A percentile compares a stretch with the other conserved stretches of the same genome.
These are phyloP conservation scores for Pangasius larnaudii DNA, from an alignment of 2,797 vertebrate genomes.

Conservation along the genomic window DNA sequence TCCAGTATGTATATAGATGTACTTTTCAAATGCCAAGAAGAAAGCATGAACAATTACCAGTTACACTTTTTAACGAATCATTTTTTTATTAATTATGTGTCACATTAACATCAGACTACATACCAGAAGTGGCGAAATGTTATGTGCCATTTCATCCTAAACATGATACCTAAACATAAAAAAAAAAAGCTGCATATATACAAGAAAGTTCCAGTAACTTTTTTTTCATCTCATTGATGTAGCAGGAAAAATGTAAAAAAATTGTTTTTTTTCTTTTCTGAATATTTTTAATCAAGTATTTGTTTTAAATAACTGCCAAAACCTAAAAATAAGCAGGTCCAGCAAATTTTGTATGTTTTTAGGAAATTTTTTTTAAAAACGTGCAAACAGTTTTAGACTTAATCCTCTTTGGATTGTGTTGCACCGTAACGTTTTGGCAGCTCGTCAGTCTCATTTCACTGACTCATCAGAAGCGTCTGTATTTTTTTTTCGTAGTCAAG, in stretches of 20 bases:
- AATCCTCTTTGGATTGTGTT: background rate
- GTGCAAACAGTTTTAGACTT: background rate
- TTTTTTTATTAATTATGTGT: background rate
- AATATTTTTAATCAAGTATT: background rate
- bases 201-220: background rate
- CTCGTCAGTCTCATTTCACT: background rate
- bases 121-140: background rate
- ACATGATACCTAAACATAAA: background rate
- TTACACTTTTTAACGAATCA: too few species aligned
- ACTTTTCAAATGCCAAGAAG: background rate
- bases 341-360: background rate
- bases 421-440: background rate
- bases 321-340: background rate
- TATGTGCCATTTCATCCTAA: background rate
- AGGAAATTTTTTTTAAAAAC: background rate
- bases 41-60: background rate
- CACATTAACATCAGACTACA: background rate
- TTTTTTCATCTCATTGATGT: background rate
- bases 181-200: too few species aligned
- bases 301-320: background rate
- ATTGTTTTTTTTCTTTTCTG: background rate
- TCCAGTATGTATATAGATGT: too few species aligned
- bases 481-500: constrained; percentile 28
- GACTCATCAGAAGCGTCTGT: constrained; percentile 17
- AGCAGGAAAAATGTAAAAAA: background rate